phyloP scores from a whole-genome alignment of 2,888 invertebrate species.

The Pantelozetes paolii region DNA sequence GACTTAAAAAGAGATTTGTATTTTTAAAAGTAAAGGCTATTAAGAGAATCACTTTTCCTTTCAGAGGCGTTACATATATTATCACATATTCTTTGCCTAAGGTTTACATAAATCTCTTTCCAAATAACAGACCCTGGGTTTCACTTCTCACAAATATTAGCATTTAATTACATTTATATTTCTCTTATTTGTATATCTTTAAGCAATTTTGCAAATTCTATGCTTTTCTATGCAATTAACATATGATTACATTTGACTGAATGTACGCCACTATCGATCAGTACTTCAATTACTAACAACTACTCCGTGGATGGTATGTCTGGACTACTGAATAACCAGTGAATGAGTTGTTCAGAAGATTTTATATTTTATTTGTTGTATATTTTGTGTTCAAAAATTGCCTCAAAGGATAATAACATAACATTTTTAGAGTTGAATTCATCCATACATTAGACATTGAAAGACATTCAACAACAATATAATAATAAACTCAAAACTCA shows the following conservation, averaged over 20 bases:
- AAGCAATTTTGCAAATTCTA: neutral
- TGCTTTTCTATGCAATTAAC: conserved; percentile 10
- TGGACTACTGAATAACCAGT: conserved; percentile 10
- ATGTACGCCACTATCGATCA: conserved; percentile 26
- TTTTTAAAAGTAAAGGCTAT: conserved; percentile 21
- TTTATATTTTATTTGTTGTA: too few relatives aligned
- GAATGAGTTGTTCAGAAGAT: neutral
- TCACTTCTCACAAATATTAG: neutral
- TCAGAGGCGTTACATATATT: conserved; percentile 32
- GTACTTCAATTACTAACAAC: neutral
- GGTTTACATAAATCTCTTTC: neutral
- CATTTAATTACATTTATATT: neutral
- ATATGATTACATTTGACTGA: neutral
- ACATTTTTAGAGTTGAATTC: too few relatives aligned
- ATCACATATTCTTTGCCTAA: neutral
- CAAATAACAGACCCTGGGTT: neutral
- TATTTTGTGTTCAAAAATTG: too few relatives aligned
- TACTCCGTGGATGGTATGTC: neutral
- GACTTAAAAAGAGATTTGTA: conserved; percentile 4
- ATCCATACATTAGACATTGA: too few relatives aligned
- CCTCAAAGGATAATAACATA: too few relatives aligned
- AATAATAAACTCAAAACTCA: neutral
- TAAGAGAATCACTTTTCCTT: conserved; percentile 11
- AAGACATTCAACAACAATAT: neutral
- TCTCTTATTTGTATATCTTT: neutral